Percentiles rank a stretch among this genome's conserved stretches.
Conservation (phyloP, 2,888 invertebrate genomes). For the Spisula solida region DNA sequence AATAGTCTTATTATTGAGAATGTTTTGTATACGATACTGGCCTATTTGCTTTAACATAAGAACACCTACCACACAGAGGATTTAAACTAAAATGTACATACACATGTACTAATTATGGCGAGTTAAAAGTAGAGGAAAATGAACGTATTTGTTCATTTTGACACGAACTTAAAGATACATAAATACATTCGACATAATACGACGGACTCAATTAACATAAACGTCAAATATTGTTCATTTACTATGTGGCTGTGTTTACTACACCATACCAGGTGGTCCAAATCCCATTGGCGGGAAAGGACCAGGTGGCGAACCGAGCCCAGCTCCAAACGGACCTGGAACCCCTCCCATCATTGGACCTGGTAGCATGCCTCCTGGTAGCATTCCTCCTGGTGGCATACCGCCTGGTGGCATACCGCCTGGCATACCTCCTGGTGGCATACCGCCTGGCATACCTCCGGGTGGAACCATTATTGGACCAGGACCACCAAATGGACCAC, state of each 20-base stretch:
- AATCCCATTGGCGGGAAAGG: constrained; percentile 29
- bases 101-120: too few relatives aligned
- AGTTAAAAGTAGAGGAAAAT: too few relatives aligned
- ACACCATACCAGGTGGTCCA: constrained; percentile 28
- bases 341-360: constrained; percentile 23
- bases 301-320: not conserved
- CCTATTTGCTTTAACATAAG: too few relatives aligned
- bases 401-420: not conserved
- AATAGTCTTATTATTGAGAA: too few relatives aligned
- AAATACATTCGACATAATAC: too few relatives aligned
- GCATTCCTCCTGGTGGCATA: not conserved
- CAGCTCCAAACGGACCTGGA: constrained; percentile 11
- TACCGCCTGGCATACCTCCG: not conserved
- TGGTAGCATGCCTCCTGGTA: not conserved
- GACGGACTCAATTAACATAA: too few relatives aligned
- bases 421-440: not conserved
- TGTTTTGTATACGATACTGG: too few relatives aligned
- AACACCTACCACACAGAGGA: too few relatives aligned
- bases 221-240: not conserved
- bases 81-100: too few relatives aligned
- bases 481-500: not conserved
- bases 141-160: too few relatives aligned
- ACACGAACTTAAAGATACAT: too few relatives aligned
- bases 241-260: not conserved
- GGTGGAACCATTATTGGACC: not conserved